A percentile compares a stretch with the other conserved stretches of the same genome.
Evolutionary conservation across 2,888 invertebrate genomes (phyloP).

Genomic region (Leptinotarsa tumamoca): DNA sequence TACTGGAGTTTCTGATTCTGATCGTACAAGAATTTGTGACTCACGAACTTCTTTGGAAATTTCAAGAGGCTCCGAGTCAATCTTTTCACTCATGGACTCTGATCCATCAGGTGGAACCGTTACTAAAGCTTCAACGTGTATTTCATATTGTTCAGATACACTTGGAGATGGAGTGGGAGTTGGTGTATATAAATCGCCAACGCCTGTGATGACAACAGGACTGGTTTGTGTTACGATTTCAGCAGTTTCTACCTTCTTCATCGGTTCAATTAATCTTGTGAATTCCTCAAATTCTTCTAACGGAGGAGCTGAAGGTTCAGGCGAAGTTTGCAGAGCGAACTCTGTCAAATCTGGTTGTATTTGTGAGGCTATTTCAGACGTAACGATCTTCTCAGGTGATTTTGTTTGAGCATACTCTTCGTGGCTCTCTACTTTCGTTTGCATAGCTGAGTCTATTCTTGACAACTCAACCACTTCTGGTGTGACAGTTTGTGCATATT

Average conservation of each 20-base stretch:
- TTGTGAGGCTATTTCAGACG: constrained; percentile 52
- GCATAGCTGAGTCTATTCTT: constrained; percentile 62
- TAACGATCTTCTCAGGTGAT: constrained; percentile 60
- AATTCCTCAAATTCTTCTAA: constrained; percentile 31
- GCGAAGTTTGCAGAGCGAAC: constrained; percentile 49
- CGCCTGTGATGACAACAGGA: constrained; percentile 68
- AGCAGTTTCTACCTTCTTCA: constrained; percentile 58
- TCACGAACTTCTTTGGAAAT: constrained; percentile 28
- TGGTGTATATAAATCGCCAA: constrained; percentile 46
- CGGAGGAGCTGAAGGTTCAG: constrained; percentile 41
- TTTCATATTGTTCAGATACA: constrained; percentile 67
- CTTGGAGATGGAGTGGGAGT: constrained; percentile 48
- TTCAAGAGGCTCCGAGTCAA: neutral
- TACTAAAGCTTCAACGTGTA: constrained; percentile 72
- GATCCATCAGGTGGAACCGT: constrained; percentile 66
- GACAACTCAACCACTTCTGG: constrained; percentile 54
- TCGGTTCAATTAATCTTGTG: constrained; percentile 36
- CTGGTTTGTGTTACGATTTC: constrained; percentile 71
- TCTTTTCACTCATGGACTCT: constrained; percentile 42
- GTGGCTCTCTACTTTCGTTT: constrained; percentile 58
- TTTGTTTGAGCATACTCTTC: constrained; percentile 66
- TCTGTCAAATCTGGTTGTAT: constrained; percentile 43
- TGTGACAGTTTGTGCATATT: constrained; percentile 60
- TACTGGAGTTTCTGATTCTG: constrained; percentile 22
- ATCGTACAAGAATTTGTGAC: constrained; percentile 30